Evolutionary conservation across 2,797 vertebrate genomes (phyloP), one percentile per base, ranked within the genome.

Genomic region (Pterois miles): DNA sequence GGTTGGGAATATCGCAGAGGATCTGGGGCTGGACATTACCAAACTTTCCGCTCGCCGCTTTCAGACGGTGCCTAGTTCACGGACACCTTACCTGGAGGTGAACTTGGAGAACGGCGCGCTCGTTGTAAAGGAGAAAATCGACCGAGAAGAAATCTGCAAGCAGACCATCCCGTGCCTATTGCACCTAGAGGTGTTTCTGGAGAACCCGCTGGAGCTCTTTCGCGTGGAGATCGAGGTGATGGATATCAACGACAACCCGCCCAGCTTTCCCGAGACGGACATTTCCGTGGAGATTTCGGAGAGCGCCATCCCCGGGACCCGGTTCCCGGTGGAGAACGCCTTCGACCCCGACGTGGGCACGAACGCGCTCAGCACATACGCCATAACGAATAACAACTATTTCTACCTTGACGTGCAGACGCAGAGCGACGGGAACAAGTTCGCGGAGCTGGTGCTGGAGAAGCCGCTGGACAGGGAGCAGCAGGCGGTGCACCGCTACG

Each of bases 1-100:
- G 89, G 98, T 99, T 96, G 98, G 98, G 84, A 99, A 99, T 96
- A 98, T 99, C 71, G 97, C 98, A 34, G 98, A 99, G 94, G 98
- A 99, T 90, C 94, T 99, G 96, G 97, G 98, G 88, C 95, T 99
- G 96, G 98, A 99, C 97, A 96, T 99, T 80, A 99, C 98, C 89
- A 98, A 99, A 97, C 98, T 99, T 96, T 97, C 97, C 48, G 96
- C 97, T 88, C 97, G 98, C 88, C 95, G 97, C 77, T 99, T 99
- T 85, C 98, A 99, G 92, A 97, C 97, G 74, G 98, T 97, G 93
- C 97, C 98, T 64, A 98, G 96, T 86, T 98, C 97, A 3, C 94
- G 98, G 89, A 98, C 96, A 81, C 97, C 97, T 67, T 98, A 98
- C 87, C 93, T 99, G 94, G 97, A 98, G 88, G 96, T 99, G 89